phyloP scores from a whole-genome alignment of 2,113 vertebrate species.

The Nymphicus hollandicus region DNA sequence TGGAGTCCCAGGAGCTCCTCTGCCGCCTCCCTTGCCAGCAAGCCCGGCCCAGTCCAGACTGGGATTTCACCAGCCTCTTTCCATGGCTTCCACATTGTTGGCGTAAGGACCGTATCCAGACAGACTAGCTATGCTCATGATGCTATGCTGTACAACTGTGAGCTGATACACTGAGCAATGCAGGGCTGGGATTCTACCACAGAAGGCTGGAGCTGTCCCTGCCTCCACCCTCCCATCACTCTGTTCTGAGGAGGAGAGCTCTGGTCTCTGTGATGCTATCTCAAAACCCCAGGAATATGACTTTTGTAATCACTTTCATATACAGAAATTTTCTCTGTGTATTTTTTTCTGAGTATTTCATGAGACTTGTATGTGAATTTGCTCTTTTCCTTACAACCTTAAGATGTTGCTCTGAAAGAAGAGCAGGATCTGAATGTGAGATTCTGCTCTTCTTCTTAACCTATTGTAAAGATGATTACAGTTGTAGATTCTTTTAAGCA shows the following conservation, averaged over 20 bases:
- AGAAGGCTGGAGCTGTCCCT: not conserved
- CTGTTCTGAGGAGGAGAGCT: not conserved
- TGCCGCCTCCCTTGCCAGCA: not conserved
- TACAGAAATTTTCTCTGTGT: not conserved
- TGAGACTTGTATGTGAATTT: not conserved
- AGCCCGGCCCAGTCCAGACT: not conserved
- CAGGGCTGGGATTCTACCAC: not conserved
- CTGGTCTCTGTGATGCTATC: not conserved
- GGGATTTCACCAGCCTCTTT: not conserved
- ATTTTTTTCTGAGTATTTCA: not conserved
- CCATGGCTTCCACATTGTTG: not conserved
- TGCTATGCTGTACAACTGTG: not conserved
- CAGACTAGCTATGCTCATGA: not conserved
- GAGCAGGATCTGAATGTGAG: not conserved
- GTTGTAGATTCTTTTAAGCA: not conserved
- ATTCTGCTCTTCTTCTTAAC: not conserved
- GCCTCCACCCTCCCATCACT: not conserved
- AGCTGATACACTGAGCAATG: not conserved
- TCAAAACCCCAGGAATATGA: not conserved
- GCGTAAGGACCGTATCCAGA: not conserved
- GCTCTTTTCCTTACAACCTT: not conserved
- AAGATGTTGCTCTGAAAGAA: not conserved
- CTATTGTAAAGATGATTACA: not conserved
- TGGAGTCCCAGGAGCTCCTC: not conserved
- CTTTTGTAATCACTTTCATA: not conserved